phyloP scores from a whole-genome alignment of 2,113 vertebrate genomes.

The Centropristis striata region DNA sequence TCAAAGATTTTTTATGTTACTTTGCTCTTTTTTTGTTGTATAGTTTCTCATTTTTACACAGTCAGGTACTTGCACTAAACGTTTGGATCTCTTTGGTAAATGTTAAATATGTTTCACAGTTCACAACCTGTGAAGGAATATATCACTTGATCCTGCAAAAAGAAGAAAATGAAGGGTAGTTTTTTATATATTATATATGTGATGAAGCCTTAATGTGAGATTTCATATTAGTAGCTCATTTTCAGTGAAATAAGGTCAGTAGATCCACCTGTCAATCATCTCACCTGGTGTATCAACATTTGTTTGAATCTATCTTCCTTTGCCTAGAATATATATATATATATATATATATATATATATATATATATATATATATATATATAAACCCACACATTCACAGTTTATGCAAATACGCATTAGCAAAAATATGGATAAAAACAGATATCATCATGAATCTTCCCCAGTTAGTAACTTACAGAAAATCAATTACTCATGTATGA shows the following conservation, averaged over 20 bases:
- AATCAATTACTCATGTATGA: too few relatives aligned
- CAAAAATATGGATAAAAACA: too few relatives aligned
- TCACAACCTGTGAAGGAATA: slow-evolving; percentile 32
- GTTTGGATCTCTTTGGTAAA: slow-evolving; percentile 9
- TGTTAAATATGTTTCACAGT: not conserved
- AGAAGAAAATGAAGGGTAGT: not conserved
- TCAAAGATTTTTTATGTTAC: not conserved
- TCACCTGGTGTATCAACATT: not conserved
- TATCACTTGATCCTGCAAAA: slow-evolving; percentile 2
- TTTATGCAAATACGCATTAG: not conserved
- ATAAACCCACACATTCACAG: not conserved
- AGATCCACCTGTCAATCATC: not conserved
- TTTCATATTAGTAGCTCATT: not conserved
- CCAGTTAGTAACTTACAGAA: too few relatives aligned
- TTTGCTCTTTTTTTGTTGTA: slow-evolving; percentile 1
- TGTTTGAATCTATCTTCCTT: not conserved
- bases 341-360: too few relatives aligned
- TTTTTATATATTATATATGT: slow-evolving; percentile 7
- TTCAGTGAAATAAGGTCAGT: slow-evolving; percentile 4
- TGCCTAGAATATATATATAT: too few relatives aligned
- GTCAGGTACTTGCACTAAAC: slow-evolving; percentile 35
- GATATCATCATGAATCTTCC: too few relatives aligned
- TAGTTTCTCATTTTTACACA: not conserved
- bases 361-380: too few relatives aligned
- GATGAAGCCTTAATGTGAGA: not conserved